A percentile compares a stretch with the other conserved stretches of the same genome.
phyloP scores from a whole-genome alignment of 35 echinoderm and acorn worm species.

The Apostichopus parvimensis region DNA sequence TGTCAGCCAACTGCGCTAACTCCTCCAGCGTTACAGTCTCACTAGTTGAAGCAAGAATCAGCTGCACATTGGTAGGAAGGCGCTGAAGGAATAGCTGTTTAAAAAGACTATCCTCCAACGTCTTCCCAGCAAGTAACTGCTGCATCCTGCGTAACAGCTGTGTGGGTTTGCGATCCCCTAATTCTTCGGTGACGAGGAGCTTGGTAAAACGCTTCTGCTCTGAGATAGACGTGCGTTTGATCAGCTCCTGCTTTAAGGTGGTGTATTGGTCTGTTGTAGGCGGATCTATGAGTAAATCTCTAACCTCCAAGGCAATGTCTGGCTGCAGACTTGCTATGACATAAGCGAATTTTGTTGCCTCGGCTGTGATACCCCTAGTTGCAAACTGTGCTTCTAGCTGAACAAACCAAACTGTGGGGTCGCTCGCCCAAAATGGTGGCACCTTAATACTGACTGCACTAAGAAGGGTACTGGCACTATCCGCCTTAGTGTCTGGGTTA shows the following conservation, averaged over 20 bases:
- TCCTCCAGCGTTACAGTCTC: neutral
- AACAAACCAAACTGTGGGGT: conserved; percentile 60
- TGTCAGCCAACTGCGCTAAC: conserved; percentile 33
- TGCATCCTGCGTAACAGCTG: too few species aligned
- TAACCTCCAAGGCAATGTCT: conserved; percentile 26
- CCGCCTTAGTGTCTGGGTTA: neutral
- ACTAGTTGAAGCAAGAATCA: neutral
- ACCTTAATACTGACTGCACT: conserved; percentile 47
- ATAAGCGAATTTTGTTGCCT: conserved; percentile 56
- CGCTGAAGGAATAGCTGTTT: conserved; percentile 19
- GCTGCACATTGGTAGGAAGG: neutral
- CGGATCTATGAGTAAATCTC: conserved; percentile 26
- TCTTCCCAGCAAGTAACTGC: neutral
- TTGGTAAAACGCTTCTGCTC: neutral
- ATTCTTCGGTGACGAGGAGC: too few species aligned
- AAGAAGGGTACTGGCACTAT: neutral
- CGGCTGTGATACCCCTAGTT: conserved; percentile 44
- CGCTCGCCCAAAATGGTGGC: conserved; percentile 60
- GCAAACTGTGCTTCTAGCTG: conserved; percentile 68
- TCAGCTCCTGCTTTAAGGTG: conserved; percentile 24
- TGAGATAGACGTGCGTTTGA: too few species aligned
- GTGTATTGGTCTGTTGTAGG: conserved; percentile 1
- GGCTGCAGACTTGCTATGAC: conserved; percentile 47
- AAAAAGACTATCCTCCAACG: neutral
- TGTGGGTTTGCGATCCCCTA: too few species aligned